These are phyloP conservation scores for Ceryle rudis DNA, from an alignment of 2,797 vertebrate genomes.

Conservation along the genomic window DNA sequence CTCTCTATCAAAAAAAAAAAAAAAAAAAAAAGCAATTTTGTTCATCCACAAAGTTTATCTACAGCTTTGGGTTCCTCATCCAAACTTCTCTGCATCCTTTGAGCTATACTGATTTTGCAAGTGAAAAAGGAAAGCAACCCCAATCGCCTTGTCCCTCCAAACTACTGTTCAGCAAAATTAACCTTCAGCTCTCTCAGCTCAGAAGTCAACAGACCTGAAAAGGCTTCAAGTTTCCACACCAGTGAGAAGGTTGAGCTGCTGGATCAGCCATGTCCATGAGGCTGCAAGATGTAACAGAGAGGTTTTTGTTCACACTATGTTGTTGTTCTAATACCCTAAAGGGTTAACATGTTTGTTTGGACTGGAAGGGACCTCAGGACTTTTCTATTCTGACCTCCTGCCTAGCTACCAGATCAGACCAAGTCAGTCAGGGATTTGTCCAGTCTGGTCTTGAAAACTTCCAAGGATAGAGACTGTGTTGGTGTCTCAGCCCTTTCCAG, in stretches of 20 bases:
- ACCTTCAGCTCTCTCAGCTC: not conserved
- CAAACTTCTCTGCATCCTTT: not conserved
- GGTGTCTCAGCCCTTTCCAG: not conserved
- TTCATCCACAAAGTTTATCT: not conserved
- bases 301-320: accelerated
- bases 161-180: not conserved
- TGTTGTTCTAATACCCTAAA: not conserved
- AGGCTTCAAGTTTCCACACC: accelerated
- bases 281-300: not conserved
- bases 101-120: not conserved
- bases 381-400: not conserved
- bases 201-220: not conserved
- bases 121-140: not conserved
- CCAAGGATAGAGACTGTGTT: not conserved
- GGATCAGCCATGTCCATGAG: not conserved
- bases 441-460: not conserved
- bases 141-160: not conserved
- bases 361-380: not conserved
- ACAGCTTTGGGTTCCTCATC: not conserved
- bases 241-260: not conserved
- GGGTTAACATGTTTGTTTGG: not conserved
- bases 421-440: not conserved
- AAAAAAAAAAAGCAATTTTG: not conserved
- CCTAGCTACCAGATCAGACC: not conserved
- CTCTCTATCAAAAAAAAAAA: too few relatives aligned